Evolutionary conservation across 2,113 vertebrate genomes (phyloP), one percentile per base, ranked within the genome.

Genomic region (Benitochromis conjunctus): DNA sequence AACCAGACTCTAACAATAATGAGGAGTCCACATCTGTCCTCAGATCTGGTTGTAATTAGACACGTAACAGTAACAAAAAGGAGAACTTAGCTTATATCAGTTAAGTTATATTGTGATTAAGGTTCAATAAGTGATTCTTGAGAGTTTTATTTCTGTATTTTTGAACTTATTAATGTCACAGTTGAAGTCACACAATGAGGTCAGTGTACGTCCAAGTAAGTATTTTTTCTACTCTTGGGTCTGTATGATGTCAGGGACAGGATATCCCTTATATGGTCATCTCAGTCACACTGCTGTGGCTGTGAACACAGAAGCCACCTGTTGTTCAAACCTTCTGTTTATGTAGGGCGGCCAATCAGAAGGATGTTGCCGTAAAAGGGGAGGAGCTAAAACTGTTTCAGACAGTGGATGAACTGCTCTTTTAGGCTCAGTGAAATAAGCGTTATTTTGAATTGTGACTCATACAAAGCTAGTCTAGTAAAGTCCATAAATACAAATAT

Each of bases 231-330:
- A 66, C 62, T 66, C n/a, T 66, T 41, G 36, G 64, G n/a, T 69
- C 41, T 0, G 13, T 26, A 24, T 71, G 66, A 48, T 3, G 21
- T 48, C 21, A 71, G 21, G 18, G 9, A 71, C 0, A 0, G 21
- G 21, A 4, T 26, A 48, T 48, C 66, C 66, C 41, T 48, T 29
- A 48, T 48, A 48, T 48, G 14, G 66, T 74, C 41, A 29, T 74
- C 43, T 74, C 41, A 0, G 5, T 29, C 66, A 0, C 14, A 1
- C 41, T 26, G 14, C 41, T 29, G 41, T 48, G 69, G 66, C 41
- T 48, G 41, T 74, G 2, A 19, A 13, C 13, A 16, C 41, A 74
- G 41, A 48, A 29, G 14, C 9, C 41, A 46, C 38, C 38, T 71
- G 64, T 41, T 26, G 0, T 71, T 71, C 38, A 18, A 71, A 71